Evolutionary conservation across 2,113 vertebrate species (phyloP).

Genomic region (Spilogale gracilis): DNA sequence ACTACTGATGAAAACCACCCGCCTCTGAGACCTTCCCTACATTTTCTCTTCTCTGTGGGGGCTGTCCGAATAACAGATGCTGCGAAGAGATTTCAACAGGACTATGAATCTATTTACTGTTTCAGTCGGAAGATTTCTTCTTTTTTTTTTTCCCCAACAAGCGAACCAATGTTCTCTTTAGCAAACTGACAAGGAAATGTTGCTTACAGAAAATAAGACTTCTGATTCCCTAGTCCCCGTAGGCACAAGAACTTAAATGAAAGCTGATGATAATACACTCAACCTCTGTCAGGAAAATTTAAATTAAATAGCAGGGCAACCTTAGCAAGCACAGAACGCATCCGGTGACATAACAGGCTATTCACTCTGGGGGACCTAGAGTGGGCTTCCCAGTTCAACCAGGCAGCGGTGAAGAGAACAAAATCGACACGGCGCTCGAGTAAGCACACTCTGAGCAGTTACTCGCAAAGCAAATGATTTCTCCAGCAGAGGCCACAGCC

Average conservation of each 20-base stretch:
- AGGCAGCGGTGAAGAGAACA: neutral
- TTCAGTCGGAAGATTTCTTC: neutral
- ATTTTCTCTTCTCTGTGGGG: neutral
- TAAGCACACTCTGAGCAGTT: neutral
- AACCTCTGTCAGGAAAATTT: neutral
- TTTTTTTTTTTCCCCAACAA: neutral
- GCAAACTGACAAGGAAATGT: constrained; percentile 41
- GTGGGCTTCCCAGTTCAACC: neutral
- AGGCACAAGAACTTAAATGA: neutral
- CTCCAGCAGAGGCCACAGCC: neutral
- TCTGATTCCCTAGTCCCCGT: neutral
- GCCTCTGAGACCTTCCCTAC: constrained; percentile 6
- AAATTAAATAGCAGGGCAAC: constrained; percentile 23
- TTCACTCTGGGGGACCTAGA: neutral
- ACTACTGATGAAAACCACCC: neutral
- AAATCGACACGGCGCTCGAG: neutral
- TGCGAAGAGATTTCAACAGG: neutral
- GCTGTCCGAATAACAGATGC: neutral
- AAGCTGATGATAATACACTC: neutral
- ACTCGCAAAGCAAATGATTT: constrained; percentile 2
- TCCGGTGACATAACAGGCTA: neutral
- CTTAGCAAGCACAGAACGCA: neutral
- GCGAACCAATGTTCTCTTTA: constrained; percentile 22
- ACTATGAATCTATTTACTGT: neutral
- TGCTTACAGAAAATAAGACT: constrained; percentile 24